These are phyloP conservation scores for Apeltes quadracus DNA, from an alignment of 2,113 vertebrate species.

Conservation along the genomic window DNA sequence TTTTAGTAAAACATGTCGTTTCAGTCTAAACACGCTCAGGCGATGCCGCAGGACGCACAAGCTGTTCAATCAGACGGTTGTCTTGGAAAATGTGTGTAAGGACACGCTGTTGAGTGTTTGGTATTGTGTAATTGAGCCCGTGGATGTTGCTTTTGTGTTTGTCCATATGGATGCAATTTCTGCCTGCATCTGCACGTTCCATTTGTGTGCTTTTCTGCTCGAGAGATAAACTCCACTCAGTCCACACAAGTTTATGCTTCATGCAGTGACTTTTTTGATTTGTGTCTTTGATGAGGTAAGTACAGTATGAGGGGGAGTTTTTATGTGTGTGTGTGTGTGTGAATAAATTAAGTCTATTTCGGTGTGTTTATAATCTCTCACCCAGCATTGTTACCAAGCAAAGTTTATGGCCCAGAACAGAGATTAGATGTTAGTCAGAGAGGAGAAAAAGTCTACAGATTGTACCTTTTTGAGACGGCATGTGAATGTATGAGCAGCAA, in stretches of 20 bases:
- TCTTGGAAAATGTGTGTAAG: constrained; percentile 27
- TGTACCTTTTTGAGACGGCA: constrained; percentile 2
- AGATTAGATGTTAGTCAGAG: constrained; percentile 24
- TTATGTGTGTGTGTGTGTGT: background rate
- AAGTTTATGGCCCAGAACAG: constrained; percentile 1
- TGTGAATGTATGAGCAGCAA: constrained; percentile 15
- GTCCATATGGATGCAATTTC: constrained; percentile 55
- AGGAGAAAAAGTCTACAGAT: constrained; percentile 24
- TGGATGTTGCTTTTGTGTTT: constrained; percentile 39
- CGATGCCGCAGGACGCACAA: constrained; percentile 28
- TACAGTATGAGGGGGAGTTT: constrained; percentile 11
- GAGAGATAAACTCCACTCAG: constrained; percentile 21
- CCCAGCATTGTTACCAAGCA: constrained; percentile 6
- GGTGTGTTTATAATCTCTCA: constrained; percentile 25
- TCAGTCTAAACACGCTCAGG: constrained; percentile 23
- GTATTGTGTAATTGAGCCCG: constrained; percentile 37
- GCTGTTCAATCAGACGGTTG: constrained; percentile 42
- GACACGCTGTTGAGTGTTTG: constrained; percentile 21
- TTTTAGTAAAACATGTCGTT: constrained; percentile 36
- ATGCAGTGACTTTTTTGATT: constrained; percentile 35
- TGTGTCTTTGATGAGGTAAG: constrained; percentile 35
- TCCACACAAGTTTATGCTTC: constrained; percentile 25
- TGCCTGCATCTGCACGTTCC: constrained; percentile 10
- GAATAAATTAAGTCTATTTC: constrained; percentile 26
- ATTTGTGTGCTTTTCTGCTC: constrained; percentile 1